A percentile compares a stretch with the other conserved stretches of the same genome.
phyloP scores from a whole-genome alignment of 2,797 vertebrate genomes.

The Microtus californicus region DNA sequence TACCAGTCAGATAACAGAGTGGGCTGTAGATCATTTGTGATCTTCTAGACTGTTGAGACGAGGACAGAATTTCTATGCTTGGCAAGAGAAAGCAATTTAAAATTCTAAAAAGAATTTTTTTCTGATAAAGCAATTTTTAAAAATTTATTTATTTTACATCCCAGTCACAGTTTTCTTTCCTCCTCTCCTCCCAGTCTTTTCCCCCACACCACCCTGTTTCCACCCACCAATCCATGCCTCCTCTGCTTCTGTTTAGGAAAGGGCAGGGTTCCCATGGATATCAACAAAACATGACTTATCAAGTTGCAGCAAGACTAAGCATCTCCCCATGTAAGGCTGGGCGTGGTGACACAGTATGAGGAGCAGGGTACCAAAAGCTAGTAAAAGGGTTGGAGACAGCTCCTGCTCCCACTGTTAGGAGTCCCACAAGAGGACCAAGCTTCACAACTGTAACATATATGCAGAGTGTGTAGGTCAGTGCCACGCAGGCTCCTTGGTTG shows the following conservation, averaged over 20 bases:
- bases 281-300: not conserved
- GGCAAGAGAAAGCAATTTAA: constrained; percentile 45
- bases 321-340: not conserved
- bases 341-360: not conserved
- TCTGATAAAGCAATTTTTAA: not conserved
- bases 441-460: not conserved
- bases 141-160: not conserved
- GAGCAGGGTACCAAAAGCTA: not conserved
- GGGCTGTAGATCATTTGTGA: constrained; percentile 1
- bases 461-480: not conserved
- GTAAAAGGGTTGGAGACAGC: not conserved
- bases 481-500: not conserved
- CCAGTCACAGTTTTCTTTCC: not conserved
- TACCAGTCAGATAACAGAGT: not conserved
- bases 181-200: not conserved
- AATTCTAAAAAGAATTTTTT: constrained; percentile 27
- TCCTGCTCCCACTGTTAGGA: not conserved
- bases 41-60: not conserved
- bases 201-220: not conserved
- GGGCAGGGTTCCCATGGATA: not conserved
- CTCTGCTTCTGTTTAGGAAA: not conserved
- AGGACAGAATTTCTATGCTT: constrained; percentile 44
- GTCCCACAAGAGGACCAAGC: not conserved
- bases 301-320: not conserved
- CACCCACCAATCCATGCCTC: not conserved